phyloP scores from a whole-genome alignment of 2,113 vertebrate genomes.

The Pteruthius melanotis region DNA sequence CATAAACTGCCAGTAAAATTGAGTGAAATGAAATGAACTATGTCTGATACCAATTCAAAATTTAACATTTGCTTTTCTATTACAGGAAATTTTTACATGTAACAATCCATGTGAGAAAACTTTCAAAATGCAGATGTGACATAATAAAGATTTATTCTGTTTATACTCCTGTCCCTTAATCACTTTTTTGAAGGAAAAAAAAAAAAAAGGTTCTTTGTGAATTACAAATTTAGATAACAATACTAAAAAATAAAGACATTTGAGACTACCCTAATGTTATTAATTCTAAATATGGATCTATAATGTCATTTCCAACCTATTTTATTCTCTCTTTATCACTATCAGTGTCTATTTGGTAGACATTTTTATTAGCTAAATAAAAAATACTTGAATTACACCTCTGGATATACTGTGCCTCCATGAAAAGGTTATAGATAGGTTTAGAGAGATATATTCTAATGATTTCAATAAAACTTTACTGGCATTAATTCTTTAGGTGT shows the following conservation, averaged over 20 bases:
- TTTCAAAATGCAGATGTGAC: background rate
- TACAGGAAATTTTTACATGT: background rate
- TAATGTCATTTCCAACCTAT: background rate
- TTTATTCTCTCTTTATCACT: slow-evolving; percentile 12
- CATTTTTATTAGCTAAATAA: slow-evolving; percentile 23
- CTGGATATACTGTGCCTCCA: background rate
- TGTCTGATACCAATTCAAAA: background rate
- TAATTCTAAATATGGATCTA: background rate
- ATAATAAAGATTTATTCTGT: background rate
- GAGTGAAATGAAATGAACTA: background rate
- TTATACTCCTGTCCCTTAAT: background rate
- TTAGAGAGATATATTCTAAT: background rate
- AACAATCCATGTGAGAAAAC: background rate
- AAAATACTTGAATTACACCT: background rate
- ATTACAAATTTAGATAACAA: background rate
- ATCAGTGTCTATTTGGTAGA: background rate
- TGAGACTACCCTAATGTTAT: background rate
- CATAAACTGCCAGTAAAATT: background rate
- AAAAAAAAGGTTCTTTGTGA: background rate
- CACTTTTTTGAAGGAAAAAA: background rate
- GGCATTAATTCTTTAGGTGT: background rate
- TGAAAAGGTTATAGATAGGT: background rate
- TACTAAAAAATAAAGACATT: background rate
- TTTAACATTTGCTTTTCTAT: background rate
- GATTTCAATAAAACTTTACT: background rate